Base-by-base conservation (phyloP, 2,797 vertebrate genomes). In the Chromobotia macracanthus region DNA sequence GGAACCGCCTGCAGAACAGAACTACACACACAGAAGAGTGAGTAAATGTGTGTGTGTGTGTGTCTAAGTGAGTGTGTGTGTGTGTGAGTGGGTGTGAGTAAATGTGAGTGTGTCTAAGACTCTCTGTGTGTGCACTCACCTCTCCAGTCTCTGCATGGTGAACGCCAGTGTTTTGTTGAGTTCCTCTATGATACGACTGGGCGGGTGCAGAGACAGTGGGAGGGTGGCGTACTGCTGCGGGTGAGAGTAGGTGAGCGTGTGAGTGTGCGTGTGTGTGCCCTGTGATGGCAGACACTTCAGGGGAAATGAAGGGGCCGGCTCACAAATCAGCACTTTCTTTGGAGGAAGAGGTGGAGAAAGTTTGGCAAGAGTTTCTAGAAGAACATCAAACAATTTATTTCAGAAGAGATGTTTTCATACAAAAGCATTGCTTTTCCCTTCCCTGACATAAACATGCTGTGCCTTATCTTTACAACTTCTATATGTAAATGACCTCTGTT, bases 321-420 rank as follows among this genome's bases (percentile, higher is more conserved):
- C 97, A 87, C 96, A 96, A 87, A 99, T 97, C 95, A 99, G 91
- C 91, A 98, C 95, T 96, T 98, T 99, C 95, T 99, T 99, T 91
- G 97, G 97, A 94, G 97, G 97, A 94, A 99, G 96, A 88, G 96
- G 96, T 90, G 97, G 97, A 75, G 97, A 99, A 78, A 98, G 89
- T 92, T 96, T 97, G 86, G 92, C 91, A 0, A 89, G 92, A 94
- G 97, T 94, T 89, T 96, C 80, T 79, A 66, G 16, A 25, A 19
- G 73, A 28, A 53, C 19, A 73, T 15, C 23, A 9, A 25, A 10
- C 44, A 46, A 46, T 10, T 44, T 44, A 44, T 12, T 44, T 7
- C 41, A 46, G 2, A 11, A 46, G 1, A 46, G 1, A 28, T 28
- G 28, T 28, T 28, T 28, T 28, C 28, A 28, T 28, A 28, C 28